A percentile compares a stretch with the other conserved stretches of the same genome.
Conservation (phyloP, 2,888 invertebrate species). For the Coenonympha glycerion region DNA sequence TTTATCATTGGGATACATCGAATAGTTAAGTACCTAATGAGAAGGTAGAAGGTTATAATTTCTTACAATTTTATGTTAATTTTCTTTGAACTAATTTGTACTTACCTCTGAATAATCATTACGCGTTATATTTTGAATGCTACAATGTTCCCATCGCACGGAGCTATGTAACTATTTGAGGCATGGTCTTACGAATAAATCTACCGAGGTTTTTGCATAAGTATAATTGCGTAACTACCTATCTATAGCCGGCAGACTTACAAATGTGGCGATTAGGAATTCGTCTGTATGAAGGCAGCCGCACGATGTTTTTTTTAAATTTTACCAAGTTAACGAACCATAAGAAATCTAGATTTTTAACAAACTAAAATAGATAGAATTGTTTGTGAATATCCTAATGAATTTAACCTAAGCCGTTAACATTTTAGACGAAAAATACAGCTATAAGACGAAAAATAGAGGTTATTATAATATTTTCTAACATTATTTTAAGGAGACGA, state of each 20-base stretch:
- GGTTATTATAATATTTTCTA: too few species aligned
- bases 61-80: too few species aligned
- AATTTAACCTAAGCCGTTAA: too few species aligned
- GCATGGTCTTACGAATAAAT: constrained; percentile 4
- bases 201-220: constrained; percentile 9
- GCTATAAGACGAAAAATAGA: too few species aligned
- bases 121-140: constrained; percentile 16
- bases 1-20: too few species aligned
- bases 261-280: constrained; percentile 33
- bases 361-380: constrained; percentile 13
- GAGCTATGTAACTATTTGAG: constrained; percentile 1
- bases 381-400: background rate
- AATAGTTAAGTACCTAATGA: too few species aligned
- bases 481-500: too few species aligned
- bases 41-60: too few species aligned
- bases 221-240: too few species aligned
- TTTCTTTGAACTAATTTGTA: too few species aligned
- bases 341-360: constrained; percentile 29
- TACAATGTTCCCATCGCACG: background rate
- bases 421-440: too few species aligned
- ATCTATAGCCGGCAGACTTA: constrained; percentile 16
- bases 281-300: constrained; percentile 28
- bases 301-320: constrained; percentile 32
- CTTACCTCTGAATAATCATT: too few species aligned
- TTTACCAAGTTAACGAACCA: constrained; percentile 44